These are phyloP conservation scores for Drosophila prostipennis DNA, from an alignment of 2,888 invertebrate genomes.

Conservation along the genomic window DNA sequence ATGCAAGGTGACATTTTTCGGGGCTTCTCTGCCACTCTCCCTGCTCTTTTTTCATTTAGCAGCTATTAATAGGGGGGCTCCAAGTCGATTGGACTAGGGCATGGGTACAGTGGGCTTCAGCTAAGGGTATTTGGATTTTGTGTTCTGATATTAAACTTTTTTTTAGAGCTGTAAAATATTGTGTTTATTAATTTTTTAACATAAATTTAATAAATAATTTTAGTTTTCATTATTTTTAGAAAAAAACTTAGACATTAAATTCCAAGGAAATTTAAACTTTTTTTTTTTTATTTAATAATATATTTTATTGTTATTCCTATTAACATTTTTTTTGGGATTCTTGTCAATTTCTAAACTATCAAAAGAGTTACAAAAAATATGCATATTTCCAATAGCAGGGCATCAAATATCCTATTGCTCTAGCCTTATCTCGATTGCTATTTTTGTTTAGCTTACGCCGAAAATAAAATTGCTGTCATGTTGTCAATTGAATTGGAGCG, in stretches of 20 bases:
- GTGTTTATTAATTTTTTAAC: too few relatives aligned
- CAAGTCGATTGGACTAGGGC: conserved; percentile 4
- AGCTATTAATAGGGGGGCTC: conserved; percentile 27
- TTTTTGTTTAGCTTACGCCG: conserved; percentile 27
- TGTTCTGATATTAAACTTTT: neutral
- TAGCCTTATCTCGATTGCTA: conserved; percentile 4
- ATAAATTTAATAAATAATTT: too few relatives aligned
- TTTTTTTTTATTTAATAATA: too few relatives aligned
- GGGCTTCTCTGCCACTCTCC: conserved; percentile 8
- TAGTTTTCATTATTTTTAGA: too few relatives aligned
- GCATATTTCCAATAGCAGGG: neutral
- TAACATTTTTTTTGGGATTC: too few relatives aligned
- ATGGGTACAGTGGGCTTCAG: neutral
- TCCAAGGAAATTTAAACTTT: too few relatives aligned
- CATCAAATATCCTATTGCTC: neutral
- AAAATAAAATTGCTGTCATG: conserved; percentile 44
- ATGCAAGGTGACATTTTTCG: conserved; percentile 42
- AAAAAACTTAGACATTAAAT: too few relatives aligned
- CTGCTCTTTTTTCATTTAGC: neutral
- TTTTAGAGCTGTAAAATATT: neutral
- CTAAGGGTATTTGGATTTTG: neutral
- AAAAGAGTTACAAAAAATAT: too few relatives aligned
- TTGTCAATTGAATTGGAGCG: conserved; percentile 57
- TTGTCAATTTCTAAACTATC: too few relatives aligned
- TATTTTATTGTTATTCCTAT: too few relatives aligned